Conservation (phyloP, 2,113 vertebrate genomes). For the Grammatotria lemairii region DNA sequence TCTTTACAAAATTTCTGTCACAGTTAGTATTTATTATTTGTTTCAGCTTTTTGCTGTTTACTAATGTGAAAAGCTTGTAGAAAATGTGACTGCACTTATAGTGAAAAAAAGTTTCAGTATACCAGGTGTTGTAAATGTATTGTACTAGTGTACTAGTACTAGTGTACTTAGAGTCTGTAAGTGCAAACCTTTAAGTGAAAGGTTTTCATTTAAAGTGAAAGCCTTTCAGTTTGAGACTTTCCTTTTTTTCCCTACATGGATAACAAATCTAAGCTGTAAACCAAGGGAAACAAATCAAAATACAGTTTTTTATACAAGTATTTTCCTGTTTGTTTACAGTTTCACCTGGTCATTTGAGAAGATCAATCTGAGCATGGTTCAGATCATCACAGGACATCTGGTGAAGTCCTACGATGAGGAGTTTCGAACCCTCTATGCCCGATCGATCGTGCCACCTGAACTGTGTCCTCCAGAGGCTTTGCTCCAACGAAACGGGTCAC, state of each 20-base stretch:
- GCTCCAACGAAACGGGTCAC: constrained; percentile 63
- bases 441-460: constrained; percentile 76
- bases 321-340: constrained; percentile 63
- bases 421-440: constrained; percentile 89
- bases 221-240: background rate
- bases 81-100: background rate
- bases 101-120: background rate
- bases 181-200: background rate
- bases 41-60: background rate
- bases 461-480: constrained; percentile 64
- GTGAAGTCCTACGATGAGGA: constrained; percentile 94
- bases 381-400: constrained; percentile 88
- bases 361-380: constrained; percentile 93
- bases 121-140: background rate
- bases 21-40: background rate
- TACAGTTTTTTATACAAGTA: background rate
- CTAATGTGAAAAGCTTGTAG: background rate
- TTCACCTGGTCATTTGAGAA: constrained; percentile 97
- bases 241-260: background rate
- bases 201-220: background rate
- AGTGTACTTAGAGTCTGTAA: background rate
- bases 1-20: background rate
- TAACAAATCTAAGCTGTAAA: background rate
- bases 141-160: background rate
- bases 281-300: background rate